Percentiles rank a stretch among this genome's conserved stretches.
Conservation (phyloP, 2,113 vertebrate species). For the Megalops atlanticus region DNA sequence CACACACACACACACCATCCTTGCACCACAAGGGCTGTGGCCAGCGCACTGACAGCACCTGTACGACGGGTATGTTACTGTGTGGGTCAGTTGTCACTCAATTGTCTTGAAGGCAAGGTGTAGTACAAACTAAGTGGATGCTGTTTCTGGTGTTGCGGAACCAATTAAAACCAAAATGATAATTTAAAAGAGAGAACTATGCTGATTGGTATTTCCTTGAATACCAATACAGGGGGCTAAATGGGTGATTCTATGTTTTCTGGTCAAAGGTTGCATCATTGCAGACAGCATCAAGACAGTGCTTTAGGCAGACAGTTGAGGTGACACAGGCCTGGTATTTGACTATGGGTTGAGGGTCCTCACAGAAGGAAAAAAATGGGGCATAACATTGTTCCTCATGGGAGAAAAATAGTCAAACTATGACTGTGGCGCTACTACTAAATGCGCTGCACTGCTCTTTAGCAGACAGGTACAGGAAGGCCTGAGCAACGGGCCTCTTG, state of each 20-base stretch:
- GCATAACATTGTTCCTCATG: no score
- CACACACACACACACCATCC: no score
- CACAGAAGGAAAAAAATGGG: background rate
- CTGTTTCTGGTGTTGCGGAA: background rate
- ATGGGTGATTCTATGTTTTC: background rate
- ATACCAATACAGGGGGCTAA: constrained; percentile 10
- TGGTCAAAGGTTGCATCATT: constrained; percentile 6
- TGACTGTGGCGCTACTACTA: background rate
- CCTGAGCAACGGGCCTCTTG: background rate
- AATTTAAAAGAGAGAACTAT: no score
- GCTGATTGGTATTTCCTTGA: constrained; percentile 27
- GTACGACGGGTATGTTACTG: background rate
- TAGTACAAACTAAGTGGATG: background rate
- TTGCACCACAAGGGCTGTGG: no score
- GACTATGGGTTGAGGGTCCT: no score
- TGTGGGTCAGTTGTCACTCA: background rate
- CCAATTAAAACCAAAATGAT: background rate
- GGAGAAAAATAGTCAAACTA: background rate
- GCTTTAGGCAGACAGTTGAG: background rate
- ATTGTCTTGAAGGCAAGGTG: background rate
- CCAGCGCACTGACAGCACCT: no score
- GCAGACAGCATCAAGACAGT: background rate
- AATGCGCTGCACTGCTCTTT: background rate
- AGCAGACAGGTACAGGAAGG: background rate
- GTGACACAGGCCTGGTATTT: background rate